Evolutionary conservation across 2,888 invertebrate species (phyloP).

Genomic region (Tetheella fluctuosa): DNA sequence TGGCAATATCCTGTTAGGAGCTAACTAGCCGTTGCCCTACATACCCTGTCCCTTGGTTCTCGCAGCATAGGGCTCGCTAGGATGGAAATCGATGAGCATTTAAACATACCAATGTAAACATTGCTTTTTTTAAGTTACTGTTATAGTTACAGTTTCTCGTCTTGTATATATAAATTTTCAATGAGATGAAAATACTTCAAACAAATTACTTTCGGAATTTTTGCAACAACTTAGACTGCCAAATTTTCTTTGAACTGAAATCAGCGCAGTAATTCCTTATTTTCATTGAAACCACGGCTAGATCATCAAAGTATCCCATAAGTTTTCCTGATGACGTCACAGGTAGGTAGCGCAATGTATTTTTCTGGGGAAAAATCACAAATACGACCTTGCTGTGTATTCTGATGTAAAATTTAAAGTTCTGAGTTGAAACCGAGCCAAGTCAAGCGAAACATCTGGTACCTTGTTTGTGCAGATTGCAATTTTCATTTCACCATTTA

Average conservation of each 20-base stretch:
- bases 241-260: not conserved
- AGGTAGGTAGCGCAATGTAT: not conserved
- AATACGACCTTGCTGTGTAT: not conserved
- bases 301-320: conserved; percentile 1
- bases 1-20: conserved; percentile 33
- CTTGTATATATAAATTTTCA: not conserved
- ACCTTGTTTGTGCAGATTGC: conserved; percentile 6
- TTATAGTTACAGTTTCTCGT: no score
- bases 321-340: not conserved
- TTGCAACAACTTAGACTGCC: not conserved
- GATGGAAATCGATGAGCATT: not conserved
- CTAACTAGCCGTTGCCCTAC: conserved; percentile 32
- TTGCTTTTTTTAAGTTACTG: not conserved
- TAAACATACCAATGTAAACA: not conserved
- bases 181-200: not conserved
- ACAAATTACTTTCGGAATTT: not conserved
- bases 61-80: not conserved
- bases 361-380: not conserved
- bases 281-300: not conserved
- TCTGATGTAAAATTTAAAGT: not conserved
- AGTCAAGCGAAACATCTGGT: not conserved
- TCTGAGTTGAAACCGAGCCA: not conserved
- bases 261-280: not conserved
- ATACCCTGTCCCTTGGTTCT: conserved; percentile 15
- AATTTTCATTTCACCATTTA: not conserved